These are phyloP conservation scores for Macropodus opercularis DNA, from an alignment of 2,797 vertebrate species.

Conservation along the genomic window DNA sequence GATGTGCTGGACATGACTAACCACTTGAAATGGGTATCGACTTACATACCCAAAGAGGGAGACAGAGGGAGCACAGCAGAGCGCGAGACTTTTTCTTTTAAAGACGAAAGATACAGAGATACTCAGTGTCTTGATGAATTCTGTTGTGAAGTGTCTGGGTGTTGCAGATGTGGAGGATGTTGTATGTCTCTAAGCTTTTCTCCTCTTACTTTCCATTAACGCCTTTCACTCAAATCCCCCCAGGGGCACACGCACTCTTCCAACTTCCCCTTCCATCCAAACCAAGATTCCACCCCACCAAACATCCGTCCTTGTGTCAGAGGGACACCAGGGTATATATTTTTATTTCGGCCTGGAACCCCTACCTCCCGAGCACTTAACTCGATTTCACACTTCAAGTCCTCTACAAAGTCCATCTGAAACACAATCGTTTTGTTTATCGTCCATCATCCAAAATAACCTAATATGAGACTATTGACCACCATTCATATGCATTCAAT, in stretches of 20 bases:
- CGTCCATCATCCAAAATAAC: constrained; percentile 74
- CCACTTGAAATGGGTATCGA: constrained; percentile 91
- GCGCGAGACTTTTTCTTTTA: constrained; percentile 85
- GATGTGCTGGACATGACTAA: constrained; percentile 99
- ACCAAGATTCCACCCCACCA: constrained; percentile 44
- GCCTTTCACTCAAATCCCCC: constrained; percentile 8
- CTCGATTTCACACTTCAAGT: constrained; percentile 83
- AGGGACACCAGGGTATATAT: constrained; percentile 65
- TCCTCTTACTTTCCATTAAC: constrained; percentile 48
- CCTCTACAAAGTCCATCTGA: constrained; percentile 78
- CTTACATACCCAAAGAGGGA: constrained; percentile 92
- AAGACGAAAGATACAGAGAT: constrained; percentile 76
- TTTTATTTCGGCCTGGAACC: constrained; percentile 73
- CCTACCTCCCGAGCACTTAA: constrained; percentile 80
- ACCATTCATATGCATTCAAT: constrained; percentile 77
- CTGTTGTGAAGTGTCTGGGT: constrained; percentile 77
- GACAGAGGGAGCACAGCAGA: constrained; percentile 76
- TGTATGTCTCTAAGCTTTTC: constrained; percentile 30
- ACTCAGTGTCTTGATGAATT: constrained; percentile 62
- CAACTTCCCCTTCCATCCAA: constrained; percentile 53
- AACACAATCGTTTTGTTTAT: constrained; percentile 83
- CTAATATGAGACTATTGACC: constrained; percentile 63
- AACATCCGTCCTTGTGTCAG: constrained; percentile 76
- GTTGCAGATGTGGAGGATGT: constrained; percentile 75
- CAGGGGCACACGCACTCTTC: constrained; percentile 24